Base-by-base conservation (phyloP, 2,797 vertebrate species). In the Myotis myotis region DNA sequence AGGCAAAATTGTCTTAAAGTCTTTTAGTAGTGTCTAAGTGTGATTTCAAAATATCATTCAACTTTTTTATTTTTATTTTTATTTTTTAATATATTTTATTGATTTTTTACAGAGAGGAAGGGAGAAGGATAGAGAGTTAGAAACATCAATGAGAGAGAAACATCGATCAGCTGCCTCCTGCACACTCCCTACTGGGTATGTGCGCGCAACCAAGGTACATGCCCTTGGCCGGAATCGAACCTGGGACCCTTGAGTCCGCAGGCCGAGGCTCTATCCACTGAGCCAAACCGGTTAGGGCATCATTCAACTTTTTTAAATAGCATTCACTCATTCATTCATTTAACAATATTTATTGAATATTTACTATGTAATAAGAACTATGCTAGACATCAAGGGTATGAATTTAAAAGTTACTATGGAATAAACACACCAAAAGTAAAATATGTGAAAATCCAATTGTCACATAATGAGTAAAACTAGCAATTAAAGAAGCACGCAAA, bases 41-140 rank as follows among this genome's bases (percentile, higher is more conserved):
- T 87, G 64, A 66, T 47, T 79, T 64, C 71, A 90, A 82, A 93
- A 87, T 76, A 49, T 83, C 62, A 64, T 49, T 55, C 60, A 86
- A 25, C 15, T 72, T 36, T 95, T 86, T 57, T 9, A 11, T n/a
- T n/a, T n/a, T n/a, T n/a, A n/a, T n/a, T n/a, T n/a, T n/a, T n/a
- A n/a, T n/a, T n/a, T n/a, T n/a, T n/a, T n/a, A n/a, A n/a, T n/a
- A n/a, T n/a, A n/a, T n/a, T n/a, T n/a, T n/a, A n/a, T n/a, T n/a
- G n/a, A n/a, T n/a, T n/a, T n/a, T n/a, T n/a, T n/a, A n/a, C n/a
- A n/a, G n/a, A n/a, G n/a, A n/a, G n/a, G n/a, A n/a, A n/a, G n/a
- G n/a, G n/a, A n/a, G n/a, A n/a, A n/a, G n/a, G n/a, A n/a, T n/a
- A n/a, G n/a, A n/a, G n/a, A n/a, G n/a, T n/a, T n/a, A n/a, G n/a